Evolutionary conservation across 2,888 invertebrate genomes (phyloP), one percentile per base, ranked within the genome.

Genomic region (Patella caerulea): DNA sequence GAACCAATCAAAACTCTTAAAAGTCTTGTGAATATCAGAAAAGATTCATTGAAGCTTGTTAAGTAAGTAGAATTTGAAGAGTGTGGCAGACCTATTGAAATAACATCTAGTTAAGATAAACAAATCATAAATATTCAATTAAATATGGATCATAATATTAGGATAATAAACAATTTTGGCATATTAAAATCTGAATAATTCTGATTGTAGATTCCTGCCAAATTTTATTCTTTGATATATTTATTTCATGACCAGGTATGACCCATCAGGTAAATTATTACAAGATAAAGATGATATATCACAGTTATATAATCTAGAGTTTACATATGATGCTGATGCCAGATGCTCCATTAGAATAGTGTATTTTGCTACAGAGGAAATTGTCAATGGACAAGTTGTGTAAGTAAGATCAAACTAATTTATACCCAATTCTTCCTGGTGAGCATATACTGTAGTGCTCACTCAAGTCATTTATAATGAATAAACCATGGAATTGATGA

Each of bases 1-100:
- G 99, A 99, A 90, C 98, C 99, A 54, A 98, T 98, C 17, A 98
- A 98, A 93, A 98, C 98, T 0, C 92, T 99, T 69, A 98, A 98
- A 92, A 96, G 98, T 91, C 93, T 99, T 76, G 96, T 99, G 0
- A 98, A 99, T 91, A 98, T 99, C 81, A 94, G 99, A 72, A 98
- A 98, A 91, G 99, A 99, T 92, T 98, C 99, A 0, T 93, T 99
- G 69, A 94, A 97, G 81, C 96, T 99, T 92, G 95, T 98, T 34
- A 94, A 96, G 93, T 93, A 86, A 82, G 88, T 83, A 45, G 9
- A 45, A 45, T 45, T 45, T 45, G 9, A 45, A 45, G 45, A 9
- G 7, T 45, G 9, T 45, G 45, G 45, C 9, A 9, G 9, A 45
- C 45, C 45, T 45, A 45, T 45, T 45, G 9, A 45, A 45, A 45